Percentiles rank a stretch among this genome's conserved stretches.
Evolutionary conservation across 2,113 vertebrate species (phyloP).

Genomic region (Macaca nemestrina): DNA sequence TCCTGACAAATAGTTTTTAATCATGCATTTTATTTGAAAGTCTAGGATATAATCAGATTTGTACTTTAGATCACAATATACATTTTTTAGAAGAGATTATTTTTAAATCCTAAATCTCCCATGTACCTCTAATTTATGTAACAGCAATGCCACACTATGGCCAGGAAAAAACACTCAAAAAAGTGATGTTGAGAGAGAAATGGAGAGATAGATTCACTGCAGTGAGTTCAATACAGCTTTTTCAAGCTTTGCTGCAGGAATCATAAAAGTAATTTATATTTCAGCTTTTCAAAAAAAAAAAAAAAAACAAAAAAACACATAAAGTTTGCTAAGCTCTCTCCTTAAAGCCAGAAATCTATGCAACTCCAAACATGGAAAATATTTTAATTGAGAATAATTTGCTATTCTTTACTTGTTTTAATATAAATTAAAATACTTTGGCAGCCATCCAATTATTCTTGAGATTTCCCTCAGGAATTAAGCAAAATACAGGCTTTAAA

Average conservation of each 20-base stretch:
- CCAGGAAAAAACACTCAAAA: not conserved
- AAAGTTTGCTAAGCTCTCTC: not conserved
- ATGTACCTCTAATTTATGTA: not conserved
- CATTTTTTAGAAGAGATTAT: conserved; percentile 7
- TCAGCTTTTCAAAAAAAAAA: not conserved
- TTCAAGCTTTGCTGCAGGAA: not conserved
- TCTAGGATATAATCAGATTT: conserved; percentile 43
- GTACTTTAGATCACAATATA: not conserved
- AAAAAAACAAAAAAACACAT: too few species aligned
- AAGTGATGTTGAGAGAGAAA: not conserved
- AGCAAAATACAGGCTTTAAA: not conserved
- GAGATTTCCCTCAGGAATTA: not conserved
- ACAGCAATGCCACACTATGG: not conserved
- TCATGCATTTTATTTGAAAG: conserved; percentile 13
- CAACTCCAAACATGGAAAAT: not conserved
- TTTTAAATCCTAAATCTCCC: conserved; percentile 10
- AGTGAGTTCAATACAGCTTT: not conserved
- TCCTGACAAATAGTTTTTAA: not conserved
- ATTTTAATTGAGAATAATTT: not conserved
- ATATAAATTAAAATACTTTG: not conserved
- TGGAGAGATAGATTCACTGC: not conserved
- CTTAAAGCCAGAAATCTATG: not conserved
- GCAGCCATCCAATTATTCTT: not conserved
- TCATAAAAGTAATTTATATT: conserved; percentile 22
- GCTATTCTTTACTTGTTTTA: not conserved